Percentiles rank a stretch among this genome's conserved stretches.
phyloP scores from a whole-genome alignment of 2,797 vertebrate genomes.

The Clarias pachynema region DNA sequence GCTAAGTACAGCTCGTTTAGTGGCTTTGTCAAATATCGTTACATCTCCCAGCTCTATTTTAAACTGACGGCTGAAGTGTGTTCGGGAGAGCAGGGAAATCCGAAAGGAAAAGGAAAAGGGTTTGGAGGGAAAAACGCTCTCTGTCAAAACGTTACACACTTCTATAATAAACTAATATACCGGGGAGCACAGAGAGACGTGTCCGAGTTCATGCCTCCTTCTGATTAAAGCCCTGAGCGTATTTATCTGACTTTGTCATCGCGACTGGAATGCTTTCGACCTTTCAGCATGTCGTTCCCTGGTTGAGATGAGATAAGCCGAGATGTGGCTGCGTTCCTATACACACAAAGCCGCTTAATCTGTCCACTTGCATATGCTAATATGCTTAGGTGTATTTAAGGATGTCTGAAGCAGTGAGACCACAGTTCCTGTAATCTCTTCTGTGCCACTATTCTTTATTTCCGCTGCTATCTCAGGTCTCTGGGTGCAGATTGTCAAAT shows the following conservation, averaged over 20 bases:
- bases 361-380: neutral
- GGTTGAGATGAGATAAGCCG: neutral
- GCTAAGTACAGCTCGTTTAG: conserved; percentile 40
- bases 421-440: conserved; percentile 35
- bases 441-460: conserved; percentile 9
- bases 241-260: neutral
- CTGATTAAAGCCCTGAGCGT: neutral
- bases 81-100: conserved; percentile 20
- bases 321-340: neutral
- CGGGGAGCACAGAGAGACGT: neutral
- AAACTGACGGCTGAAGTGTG: conserved; percentile 43
- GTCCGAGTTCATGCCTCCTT: conserved; percentile 25
- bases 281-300: neutral
- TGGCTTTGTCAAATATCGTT: conserved; percentile 46
- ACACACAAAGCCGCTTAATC: neutral
- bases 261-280: neutral
- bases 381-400: conserved; percentile 13
- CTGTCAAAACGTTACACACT: neutral
- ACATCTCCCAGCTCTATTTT: conserved; percentile 32
- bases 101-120: neutral
- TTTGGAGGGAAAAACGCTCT: neutral
- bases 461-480: conserved; percentile 43
- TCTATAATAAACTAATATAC: conserved; percentile 22
- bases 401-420: conserved; percentile 16
- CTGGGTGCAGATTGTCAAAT: conserved; percentile 45